Conservation (phyloP, 1,140 invertebrate species). For the Calephelis nemesis region DNA sequence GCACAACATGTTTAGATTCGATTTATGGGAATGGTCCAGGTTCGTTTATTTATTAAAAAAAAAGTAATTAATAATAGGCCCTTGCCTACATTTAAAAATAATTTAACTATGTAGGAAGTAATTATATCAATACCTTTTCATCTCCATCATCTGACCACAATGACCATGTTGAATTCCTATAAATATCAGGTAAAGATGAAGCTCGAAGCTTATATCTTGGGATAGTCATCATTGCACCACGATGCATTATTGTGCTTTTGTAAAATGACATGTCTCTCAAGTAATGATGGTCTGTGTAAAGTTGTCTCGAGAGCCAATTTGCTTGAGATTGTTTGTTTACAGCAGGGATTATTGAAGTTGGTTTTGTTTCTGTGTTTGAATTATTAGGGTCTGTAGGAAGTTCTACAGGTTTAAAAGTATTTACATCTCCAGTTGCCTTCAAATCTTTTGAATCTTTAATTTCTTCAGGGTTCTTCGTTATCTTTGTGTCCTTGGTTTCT, state of each 20-base stretch:
- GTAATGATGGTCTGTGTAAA: conserved; percentile 80
- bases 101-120: background rate
- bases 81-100: too few species aligned
- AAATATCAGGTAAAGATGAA: conserved; percentile 93
- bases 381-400: conserved; percentile 19
- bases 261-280: conserved; percentile 86
- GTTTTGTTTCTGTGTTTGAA: conserved; percentile 24
- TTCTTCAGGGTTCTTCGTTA: conserved; percentile 12
- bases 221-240: conserved; percentile 66
- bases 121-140: conserved; percentile 53
- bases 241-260: conserved; percentile 83
- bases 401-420: conserved; percentile 20
- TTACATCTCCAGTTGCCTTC: conserved; percentile 18
- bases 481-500: conserved; percentile 27
- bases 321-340: conserved; percentile 25
- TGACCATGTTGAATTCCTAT: conserved; percentile 91
- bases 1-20: too few species aligned
- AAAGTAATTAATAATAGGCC: too few species aligned
- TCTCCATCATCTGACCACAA: conserved; percentile 84
- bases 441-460: conserved; percentile 21
- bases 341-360: conserved; percentile 11
- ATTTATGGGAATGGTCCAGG: too few species aligned
- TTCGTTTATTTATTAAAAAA: too few species aligned
- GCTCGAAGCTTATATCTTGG: conserved; percentile 87
- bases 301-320: conserved; percentile 50